Evolutionary conservation across 2,888 invertebrate genomes (phyloP).

Genomic region (Cancer borealis): DNA sequence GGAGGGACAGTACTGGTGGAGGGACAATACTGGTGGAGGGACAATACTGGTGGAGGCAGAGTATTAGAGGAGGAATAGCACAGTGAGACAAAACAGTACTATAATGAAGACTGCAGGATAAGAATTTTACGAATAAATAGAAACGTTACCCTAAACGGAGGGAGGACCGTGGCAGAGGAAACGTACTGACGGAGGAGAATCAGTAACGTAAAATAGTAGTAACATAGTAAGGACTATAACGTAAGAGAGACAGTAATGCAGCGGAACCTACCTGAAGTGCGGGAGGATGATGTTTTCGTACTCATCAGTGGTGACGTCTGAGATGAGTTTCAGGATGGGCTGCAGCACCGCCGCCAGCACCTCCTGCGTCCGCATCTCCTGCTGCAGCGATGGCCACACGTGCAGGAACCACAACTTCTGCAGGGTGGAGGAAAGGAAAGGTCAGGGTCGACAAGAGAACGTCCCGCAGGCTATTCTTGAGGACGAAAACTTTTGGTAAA

Average conservation of each 20-base stretch:
- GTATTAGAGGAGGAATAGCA: no score
- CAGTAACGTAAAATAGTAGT: background rate
- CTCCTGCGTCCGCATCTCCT: slow-evolving; percentile 91
- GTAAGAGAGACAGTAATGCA: background rate
- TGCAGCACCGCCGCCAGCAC: slow-evolving; percentile 91
- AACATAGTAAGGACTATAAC: background rate
- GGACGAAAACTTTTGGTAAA: background rate
- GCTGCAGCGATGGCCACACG: slow-evolving; percentile 93
- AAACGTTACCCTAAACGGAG: background rate
- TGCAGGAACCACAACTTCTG: slow-evolving; percentile 98
- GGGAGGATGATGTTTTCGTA: slow-evolving; percentile 91
- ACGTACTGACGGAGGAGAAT: background rate
- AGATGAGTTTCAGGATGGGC: slow-evolving; percentile 90
- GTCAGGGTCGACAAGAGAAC: background rate
- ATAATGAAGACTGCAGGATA: no score
- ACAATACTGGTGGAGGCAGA: no score
- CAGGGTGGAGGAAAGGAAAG: background rate
- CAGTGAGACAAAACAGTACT: no score
- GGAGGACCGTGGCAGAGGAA: background rate
- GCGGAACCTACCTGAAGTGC: slow-evolving; percentile 87
- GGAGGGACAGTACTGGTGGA: no score
- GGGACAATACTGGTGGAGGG: no score
- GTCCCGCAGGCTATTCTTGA: background rate
- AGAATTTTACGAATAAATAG: no score
- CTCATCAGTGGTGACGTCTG: slow-evolving; percentile 88